Evolutionary conservation across 2,888 invertebrate species (phyloP).

Genomic region (Apoda limacodes): DNA sequence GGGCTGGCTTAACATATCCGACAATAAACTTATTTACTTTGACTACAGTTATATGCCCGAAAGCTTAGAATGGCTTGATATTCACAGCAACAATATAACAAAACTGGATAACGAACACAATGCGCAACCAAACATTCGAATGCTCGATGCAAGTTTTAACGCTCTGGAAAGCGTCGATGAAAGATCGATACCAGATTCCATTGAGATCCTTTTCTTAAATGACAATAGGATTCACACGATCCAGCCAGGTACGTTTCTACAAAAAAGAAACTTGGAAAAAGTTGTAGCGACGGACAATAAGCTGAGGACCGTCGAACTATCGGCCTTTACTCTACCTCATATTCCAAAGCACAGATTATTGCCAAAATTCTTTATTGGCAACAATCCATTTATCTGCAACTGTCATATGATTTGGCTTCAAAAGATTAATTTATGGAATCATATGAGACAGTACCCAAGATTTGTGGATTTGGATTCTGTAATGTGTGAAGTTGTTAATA

Average conservation of each 20-base stretch:
- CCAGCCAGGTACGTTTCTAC: constrained; percentile 77
- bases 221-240: constrained; percentile 80
- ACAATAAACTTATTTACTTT: constrained; percentile 81
- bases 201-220: constrained; percentile 79
- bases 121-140: constrained; percentile 75
- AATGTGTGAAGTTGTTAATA: constrained; percentile 79
- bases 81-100: constrained; percentile 81
- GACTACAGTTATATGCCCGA: constrained; percentile 83
- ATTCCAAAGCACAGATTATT: constrained; percentile 75
- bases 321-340: constrained; percentile 76
- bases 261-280: constrained; percentile 78
- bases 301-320: constrained; percentile 77
- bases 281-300: constrained; percentile 82
- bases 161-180: constrained; percentile 76
- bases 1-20: constrained; percentile 84
- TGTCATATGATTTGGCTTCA: constrained; percentile 90
- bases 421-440: constrained; percentile 80
- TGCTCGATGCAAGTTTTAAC: constrained; percentile 83
- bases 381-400: constrained; percentile 88
- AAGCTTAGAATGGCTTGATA: constrained; percentile 82
- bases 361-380: constrained; percentile 83
- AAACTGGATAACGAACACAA: constrained; percentile 81
- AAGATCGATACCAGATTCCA: constrained; percentile 78
- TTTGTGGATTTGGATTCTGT: constrained; percentile 83
- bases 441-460: constrained; percentile 79